phyloP scores from a whole-genome alignment of 2,797 vertebrate genomes.

The Gymnopithys bicolor region DNA sequence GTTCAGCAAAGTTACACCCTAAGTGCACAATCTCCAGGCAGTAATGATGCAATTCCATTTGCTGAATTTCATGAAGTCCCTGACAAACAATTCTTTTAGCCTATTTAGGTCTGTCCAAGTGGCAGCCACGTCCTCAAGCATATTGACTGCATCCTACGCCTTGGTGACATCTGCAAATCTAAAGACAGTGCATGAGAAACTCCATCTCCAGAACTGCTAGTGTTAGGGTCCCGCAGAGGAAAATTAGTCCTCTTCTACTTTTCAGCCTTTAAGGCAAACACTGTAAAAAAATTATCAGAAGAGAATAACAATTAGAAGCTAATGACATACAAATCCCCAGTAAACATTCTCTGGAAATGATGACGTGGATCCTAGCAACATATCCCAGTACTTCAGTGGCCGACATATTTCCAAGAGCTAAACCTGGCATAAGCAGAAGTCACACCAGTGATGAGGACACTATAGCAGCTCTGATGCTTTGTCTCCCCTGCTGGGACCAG shows the following conservation, averaged over 20 bases:
- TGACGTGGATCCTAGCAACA: neutral
- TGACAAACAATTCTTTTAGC: neutral
- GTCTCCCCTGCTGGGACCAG: neutral
- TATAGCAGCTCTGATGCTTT: neutral
- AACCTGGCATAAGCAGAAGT: neutral
- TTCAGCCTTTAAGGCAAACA: neutral
- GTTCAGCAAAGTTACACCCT: neutral
- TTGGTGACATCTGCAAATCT: neutral
- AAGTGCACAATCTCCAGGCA: neutral
- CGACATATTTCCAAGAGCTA: neutral
- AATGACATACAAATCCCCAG: neutral
- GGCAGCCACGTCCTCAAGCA: neutral
- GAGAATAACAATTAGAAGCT: neutral
- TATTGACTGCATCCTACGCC: neutral
- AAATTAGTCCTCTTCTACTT: neutral
- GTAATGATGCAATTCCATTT: neutral
- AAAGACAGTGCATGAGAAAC: neutral
- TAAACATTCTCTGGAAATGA: neutral
- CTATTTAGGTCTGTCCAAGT: neutral
- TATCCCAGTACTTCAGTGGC: neutral
- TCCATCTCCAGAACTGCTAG: neutral
- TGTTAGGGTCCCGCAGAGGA: neutral
- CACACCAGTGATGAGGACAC: neutral
- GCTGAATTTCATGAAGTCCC: neutral
- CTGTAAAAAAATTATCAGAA: neutral